These are phyloP conservation scores for Climacteris rufus DNA, from an alignment of 2,113 vertebrate genomes.

Conservation along the genomic window DNA sequence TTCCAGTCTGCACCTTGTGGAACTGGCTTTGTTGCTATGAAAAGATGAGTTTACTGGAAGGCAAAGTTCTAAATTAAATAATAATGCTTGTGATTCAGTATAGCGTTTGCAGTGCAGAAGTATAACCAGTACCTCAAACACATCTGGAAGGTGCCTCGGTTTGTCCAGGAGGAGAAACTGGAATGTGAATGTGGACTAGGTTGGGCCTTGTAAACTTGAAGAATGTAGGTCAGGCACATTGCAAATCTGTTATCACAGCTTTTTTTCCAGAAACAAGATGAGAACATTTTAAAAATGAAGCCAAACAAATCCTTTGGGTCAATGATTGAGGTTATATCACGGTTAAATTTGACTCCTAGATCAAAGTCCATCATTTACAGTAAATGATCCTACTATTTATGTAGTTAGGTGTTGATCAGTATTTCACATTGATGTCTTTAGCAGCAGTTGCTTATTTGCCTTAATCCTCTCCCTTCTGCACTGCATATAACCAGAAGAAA, in stretches of 20 bases:
- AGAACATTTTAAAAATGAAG: not conserved
- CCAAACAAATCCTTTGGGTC: not conserved
- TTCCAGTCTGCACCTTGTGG: not conserved
- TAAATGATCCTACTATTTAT: not conserved
- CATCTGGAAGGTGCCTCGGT: slow-evolving; percentile 8
- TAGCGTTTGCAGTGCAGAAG: not conserved
- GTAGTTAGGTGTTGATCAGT: not conserved
- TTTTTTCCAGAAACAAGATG: slow-evolving; percentile 17
- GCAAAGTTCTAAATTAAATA: not conserved
- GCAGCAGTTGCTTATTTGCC: not conserved
- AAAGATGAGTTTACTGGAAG: not conserved
- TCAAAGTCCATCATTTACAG: not conserved
- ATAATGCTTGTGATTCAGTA: not conserved
- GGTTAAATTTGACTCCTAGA: not conserved
- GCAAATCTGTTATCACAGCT: slow-evolving; percentile 3
- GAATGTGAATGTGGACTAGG: not conserved
- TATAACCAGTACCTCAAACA: not conserved
- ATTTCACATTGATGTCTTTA: not conserved
- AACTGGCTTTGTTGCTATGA: not conserved
- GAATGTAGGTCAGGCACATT: not conserved
- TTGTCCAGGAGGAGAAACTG: not conserved
- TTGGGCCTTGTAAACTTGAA: not conserved
- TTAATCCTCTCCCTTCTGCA: not conserved
- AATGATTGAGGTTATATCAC: not conserved
- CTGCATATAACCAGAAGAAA: not conserved